These are phyloP conservation scores for Hyles vespertilio DNA, from an alignment of 1,140 invertebrate genomes.

Conservation along the genomic window DNA sequence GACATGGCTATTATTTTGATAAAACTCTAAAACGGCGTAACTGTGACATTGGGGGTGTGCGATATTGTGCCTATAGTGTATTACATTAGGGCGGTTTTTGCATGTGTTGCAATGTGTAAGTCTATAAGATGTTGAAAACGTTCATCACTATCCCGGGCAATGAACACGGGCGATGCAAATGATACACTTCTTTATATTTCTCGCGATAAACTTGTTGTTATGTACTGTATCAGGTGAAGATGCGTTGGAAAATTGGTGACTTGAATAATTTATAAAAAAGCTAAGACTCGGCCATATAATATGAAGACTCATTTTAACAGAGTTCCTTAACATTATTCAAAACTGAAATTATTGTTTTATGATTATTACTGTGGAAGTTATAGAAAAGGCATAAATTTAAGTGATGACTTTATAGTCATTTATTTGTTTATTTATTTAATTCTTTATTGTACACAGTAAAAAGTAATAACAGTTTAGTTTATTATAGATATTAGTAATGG, in stretches of 20 bases:
- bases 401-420: too few species aligned
- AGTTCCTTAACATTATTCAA: too few species aligned
- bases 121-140: conserved; percentile 26
- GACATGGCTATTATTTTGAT: conserved; percentile 66
- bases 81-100: conserved; percentile 17
- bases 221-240: neutral
- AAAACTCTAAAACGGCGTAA: conserved; percentile 32
- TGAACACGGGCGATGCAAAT: conserved; percentile 51
- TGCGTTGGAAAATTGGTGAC: neutral
- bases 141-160: conserved; percentile 40
- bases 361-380: too few species aligned
- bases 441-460: too few species aligned
- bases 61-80: conserved; percentile 21
- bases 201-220: too few species aligned
- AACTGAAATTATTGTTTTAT: too few species aligned
- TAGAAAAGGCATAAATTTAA: too few species aligned
- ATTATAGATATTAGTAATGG: too few species aligned
- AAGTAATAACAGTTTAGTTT: too few species aligned
- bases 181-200: conserved; percentile 24
- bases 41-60: conserved; percentile 2
- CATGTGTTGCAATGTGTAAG: conserved; percentile 9
- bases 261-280: neutral
- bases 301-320: too few species aligned
- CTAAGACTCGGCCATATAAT: too few species aligned
- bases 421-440: too few species aligned